Evolutionary conservation across 2,888 invertebrate species (phyloP), one percentile per base, ranked within the genome.

Genomic region (Tanaodytes sp.): DNA sequence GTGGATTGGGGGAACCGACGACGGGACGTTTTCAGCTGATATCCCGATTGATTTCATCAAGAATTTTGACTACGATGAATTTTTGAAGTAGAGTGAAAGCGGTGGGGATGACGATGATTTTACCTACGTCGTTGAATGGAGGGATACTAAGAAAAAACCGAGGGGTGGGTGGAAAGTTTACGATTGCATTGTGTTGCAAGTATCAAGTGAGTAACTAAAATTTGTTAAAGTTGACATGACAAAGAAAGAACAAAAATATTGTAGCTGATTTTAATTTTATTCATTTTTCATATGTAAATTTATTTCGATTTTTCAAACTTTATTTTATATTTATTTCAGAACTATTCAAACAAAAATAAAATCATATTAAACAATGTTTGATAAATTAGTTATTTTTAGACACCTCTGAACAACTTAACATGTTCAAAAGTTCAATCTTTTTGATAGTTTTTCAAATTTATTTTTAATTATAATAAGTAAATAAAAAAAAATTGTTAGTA

Each of bases 41-140:
- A 45, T 55, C 30, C 55, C 55, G n/a, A 8, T 55, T 20, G 36
- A 55, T 3, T 45, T 23, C n/a, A 55, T 45, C n/a, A 55, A 55
- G 8, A 43, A 55, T 16, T 55, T 55, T 43, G 12, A 55, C 36
- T 45, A 55, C 15, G 45, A 55, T 0, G 55, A 55, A 36, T 55
- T 31, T 55, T 15, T 45, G 3, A 45, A 55, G 19, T 1, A 15
- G 2, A 12, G 3, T 40, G n/a, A 30, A 43, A 23, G 15, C 6
- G 9, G 2, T 1, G 20, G 12, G 1, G 20, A 45, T 19, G 36
- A 55, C 0, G 55, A 55, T 37, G 45, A 55, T 12, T 2, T 55
- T n/a, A 16, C 12, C 8, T 55, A 55, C 9, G 55, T 55, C 1
- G 37, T 55, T 12, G 43, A 55, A 14, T 55, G 55, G 55, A 19